Evolutionary conservation across 2,797 vertebrate genomes (phyloP), one percentile per base, ranked within the genome.

Genomic region (Malurus splendens): DNA sequence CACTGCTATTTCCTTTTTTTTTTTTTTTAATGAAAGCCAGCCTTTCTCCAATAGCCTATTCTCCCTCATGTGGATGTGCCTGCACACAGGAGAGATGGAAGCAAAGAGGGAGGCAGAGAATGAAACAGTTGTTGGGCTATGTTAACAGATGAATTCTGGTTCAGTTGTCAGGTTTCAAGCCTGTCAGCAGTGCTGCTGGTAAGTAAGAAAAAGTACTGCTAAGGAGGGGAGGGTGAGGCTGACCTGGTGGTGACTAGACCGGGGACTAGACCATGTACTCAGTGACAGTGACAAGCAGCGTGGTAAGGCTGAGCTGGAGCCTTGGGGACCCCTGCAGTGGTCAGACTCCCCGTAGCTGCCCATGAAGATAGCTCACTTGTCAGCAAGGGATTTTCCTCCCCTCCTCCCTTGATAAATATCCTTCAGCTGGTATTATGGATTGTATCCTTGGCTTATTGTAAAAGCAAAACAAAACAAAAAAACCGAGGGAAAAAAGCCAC

Each of bases 101-200:
- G 78, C 76, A 73, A 84, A 81, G 90, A 94, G 76, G 87, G 86
- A 80, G 62, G 75, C 44, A 80, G 60, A 76, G 48, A 20, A 44
- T 33, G 75, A 50, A 83, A 89, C 75, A 2, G 83, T 71, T 91
- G 56, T 71, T 60, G 65, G 83, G 81, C 83, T 90, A 51, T 93
- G 89, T 92, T 89, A 87, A 83, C 89, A 83, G 92, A 90, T 38
- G 87, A 94, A 95, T 97, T 96, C 93, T 90, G 79, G 77, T 86
- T 94, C 94, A 89, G 89, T 95, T 96, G 90, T 93, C 94, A 89
- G 88, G 87, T 96, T 95, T 83, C 52, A 89, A 95, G 91, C 94
- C 86, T 92, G 95, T 94, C 67, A 30, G 94, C 92, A 81, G 93
- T 42, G 33, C 78, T 78, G 89, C 93, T 93, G 96, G 96, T 96